Evolutionary conservation across 2,113 vertebrate genomes (phyloP).

Genomic region (Arothron firmamentum): DNA sequence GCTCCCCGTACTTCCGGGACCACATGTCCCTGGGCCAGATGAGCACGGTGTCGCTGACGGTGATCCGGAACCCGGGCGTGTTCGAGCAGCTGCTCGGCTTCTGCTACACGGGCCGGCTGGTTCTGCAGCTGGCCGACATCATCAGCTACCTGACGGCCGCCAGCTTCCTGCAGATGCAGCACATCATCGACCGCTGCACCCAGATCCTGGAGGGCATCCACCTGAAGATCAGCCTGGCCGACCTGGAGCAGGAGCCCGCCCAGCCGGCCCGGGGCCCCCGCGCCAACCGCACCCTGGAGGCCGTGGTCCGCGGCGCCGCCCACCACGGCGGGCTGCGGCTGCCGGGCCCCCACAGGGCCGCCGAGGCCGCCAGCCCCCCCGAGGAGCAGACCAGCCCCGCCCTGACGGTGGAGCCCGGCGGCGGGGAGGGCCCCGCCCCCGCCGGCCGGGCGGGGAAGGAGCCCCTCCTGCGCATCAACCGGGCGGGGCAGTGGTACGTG

Average conservation of each 20-base stretch:
- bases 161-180: conserved; percentile 99
- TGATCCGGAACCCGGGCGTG: conserved; percentile 93
- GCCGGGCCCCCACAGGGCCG: conserved; percentile 72
- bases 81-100: conserved; percentile 97
- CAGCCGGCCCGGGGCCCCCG: conserved; percentile 66
- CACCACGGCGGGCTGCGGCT: conserved; percentile 64
- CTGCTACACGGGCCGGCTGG: conserved; percentile 94
- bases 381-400: conserved; percentile 89
- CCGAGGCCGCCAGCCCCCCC: conserved; percentile 77
- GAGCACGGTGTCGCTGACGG: conserved; percentile 94
- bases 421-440: conserved; percentile 69
- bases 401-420: conserved; percentile 83
- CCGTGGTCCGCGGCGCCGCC: conserved; percentile 54
- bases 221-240: conserved; percentile 90
- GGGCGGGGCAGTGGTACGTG: conserved; percentile 95
- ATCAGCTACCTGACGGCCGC: conserved; percentile 97
- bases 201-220: conserved; percentile 97
- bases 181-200: conserved; percentile 97
- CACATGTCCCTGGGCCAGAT: conserved; percentile 99
- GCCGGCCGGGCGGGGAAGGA: conserved; percentile 72
- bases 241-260: conserved; percentile 83
- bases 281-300: conserved; percentile 75
- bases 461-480: conserved; percentile 90
- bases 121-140: conserved; percentile 93
- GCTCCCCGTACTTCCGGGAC: conserved; percentile 98